These are phyloP conservation scores for Drosophila falleni DNA, from an alignment of 2,888 invertebrate genomes.

Conservation along the genomic window DNA sequence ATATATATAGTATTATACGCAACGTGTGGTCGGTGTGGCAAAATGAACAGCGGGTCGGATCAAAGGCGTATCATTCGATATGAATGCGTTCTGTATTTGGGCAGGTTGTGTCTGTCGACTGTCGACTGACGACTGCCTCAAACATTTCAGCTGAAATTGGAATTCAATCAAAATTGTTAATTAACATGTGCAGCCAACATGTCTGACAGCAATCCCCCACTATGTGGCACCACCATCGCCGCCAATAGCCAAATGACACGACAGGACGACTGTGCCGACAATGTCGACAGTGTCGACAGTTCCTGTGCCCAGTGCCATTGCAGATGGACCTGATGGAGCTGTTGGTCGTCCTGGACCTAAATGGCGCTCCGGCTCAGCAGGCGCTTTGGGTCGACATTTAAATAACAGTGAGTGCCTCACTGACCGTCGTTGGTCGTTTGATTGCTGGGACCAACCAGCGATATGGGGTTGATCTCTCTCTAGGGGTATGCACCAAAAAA, in stretches of 20 bases:
- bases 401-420: constrained; percentile 49
- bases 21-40: constrained; percentile 33
- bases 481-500: constrained; percentile 21
- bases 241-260: constrained; percentile 18
- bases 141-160: constrained; percentile 73
- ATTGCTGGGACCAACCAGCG: constrained; percentile 18
- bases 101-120: too few relatives aligned
- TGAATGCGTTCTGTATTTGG: not conserved
- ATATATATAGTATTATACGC: constrained; percentile 28
- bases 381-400: constrained; percentile 54
- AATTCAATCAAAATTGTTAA: constrained; percentile 82
- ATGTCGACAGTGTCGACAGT: too few relatives aligned
- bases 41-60: constrained; percentile 47
- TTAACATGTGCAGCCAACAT: constrained; percentile 73
- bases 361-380: not conserved
- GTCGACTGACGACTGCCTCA: constrained; percentile 26
- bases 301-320: too few relatives aligned
- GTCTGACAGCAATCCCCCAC: constrained; percentile 24
- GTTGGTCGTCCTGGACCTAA: not conserved
- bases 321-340: constrained; percentile 1
- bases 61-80: constrained; percentile 34
- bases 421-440: constrained; percentile 39
- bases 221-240: not conserved
- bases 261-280: not conserved
- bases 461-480: constrained; percentile 1